phyloP scores from a whole-genome alignment of 2,113 vertebrate genomes.

The Syngnathus floridae region DNA sequence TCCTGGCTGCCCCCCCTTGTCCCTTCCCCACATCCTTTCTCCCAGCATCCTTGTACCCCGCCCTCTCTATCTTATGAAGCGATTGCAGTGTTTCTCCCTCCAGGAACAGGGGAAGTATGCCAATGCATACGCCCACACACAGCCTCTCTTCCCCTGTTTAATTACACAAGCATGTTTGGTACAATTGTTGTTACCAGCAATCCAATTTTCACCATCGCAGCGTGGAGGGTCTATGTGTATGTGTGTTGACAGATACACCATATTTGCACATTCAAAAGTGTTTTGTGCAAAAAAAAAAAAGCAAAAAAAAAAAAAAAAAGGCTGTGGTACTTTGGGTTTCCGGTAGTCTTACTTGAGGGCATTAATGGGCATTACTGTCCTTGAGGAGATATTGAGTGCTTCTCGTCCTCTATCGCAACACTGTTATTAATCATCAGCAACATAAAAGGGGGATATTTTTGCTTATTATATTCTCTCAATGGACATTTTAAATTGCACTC shows the following conservation, averaged over 20 bases:
- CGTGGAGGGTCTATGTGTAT: conserved; percentile 7
- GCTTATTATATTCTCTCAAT: neutral
- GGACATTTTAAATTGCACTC: neutral
- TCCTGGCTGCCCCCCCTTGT: conserved; percentile 15
- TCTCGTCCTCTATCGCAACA: neutral
- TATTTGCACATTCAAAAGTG: conserved; percentile 4
- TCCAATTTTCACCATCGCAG: conserved; percentile 8
- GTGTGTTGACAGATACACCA: conserved; percentile 15
- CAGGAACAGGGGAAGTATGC: conserved; percentile 38
- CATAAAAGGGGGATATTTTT: neutral
- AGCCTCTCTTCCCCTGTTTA: conserved; percentile 56
- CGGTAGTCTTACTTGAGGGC: conserved; percentile 3
- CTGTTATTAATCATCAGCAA: neutral
- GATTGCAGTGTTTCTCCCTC: conserved; percentile 68
- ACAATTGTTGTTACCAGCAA: conserved; percentile 16
- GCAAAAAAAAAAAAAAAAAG: conserved; percentile 8
- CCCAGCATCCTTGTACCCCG: conserved; percentile 29
- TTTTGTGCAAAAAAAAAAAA: conserved; percentile 8
- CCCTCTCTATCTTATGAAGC: conserved; percentile 67
- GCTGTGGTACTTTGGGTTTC: conserved; percentile 11
- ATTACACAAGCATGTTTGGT: conserved; percentile 58
- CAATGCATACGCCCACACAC: conserved; percentile 24
- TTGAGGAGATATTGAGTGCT: neutral
- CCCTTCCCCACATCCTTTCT: conserved; percentile 11
- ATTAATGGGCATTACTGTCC: conserved; percentile 4